Percentiles rank a stretch among this genome's conserved stretches.
Evolutionary conservation across 1,140 invertebrate genomes (phyloP).

Genomic region (Leptopilina clavipes): DNA sequence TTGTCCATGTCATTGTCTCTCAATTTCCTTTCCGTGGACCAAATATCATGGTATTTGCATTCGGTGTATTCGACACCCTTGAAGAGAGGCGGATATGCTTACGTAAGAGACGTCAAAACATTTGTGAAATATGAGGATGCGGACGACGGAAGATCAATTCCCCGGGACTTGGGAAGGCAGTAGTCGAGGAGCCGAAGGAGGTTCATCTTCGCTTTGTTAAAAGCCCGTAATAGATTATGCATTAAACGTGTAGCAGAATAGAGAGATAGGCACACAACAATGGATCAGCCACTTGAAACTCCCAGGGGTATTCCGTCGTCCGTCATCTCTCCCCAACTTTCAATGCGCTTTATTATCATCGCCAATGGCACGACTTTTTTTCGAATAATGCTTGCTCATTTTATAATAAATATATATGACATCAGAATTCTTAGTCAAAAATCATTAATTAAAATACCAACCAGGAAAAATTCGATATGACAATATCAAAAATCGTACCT

Average conservation of each 20-base stretch:
- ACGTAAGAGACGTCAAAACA: conserved; percentile 70
- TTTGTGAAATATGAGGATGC: conserved; percentile 70
- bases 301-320: conserved; percentile 63
- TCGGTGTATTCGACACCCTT: conserved; percentile 17
- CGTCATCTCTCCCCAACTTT: conserved; percentile 61
- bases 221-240: conserved; percentile 74
- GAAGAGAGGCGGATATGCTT: conserved; percentile 53
- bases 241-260: conserved; percentile 67
- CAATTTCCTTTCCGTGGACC: conserved; percentile 4
- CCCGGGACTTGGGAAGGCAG: conserved; percentile 38
- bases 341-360: conserved; percentile 7
- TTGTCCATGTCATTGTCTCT: conserved; percentile 13
- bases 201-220: conserved; percentile 67
- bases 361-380: background rate
- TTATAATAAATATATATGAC: too few relatives aligned
- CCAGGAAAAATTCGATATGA: too few relatives aligned
- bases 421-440: too few relatives aligned
- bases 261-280: conserved; percentile 67
- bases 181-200: conserved; percentile 42
- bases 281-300: conserved; percentile 63
- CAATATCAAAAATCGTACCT: too few relatives aligned
- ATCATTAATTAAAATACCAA: too few relatives aligned
- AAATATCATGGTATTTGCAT: conserved; percentile 22
- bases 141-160: conserved; percentile 66
- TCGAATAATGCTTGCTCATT: background rate